Evolutionary conservation across 2,888 invertebrate genomes (phyloP), one percentile per base, ranked within the genome.

Genomic region (Eristalinus aeneus): DNA sequence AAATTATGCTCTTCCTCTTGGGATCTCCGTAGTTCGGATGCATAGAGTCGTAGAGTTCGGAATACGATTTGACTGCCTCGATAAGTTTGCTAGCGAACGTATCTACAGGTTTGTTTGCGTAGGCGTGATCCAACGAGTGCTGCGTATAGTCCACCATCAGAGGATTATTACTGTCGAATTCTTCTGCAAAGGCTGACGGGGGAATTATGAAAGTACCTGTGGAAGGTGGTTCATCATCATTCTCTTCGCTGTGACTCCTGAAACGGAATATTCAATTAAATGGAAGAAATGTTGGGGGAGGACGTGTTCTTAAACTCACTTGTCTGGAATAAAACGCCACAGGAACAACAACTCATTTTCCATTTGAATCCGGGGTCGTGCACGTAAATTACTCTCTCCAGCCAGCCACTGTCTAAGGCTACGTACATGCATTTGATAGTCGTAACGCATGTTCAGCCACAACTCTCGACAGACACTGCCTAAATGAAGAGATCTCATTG

Each of bases 281-380:
- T 32, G 32, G n/a, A 31, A n/a, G 5, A 54, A 23, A 0, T 8
- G 27, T n/a, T n/a, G n/a, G n/a, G 16, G 20, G 9, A 5, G 16
- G 9, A 58, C 54, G 22, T 65, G 32, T 39, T 0, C n/a, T n/a
- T n/a, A n/a, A 46, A 86, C 82, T 74, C 39, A 88, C 88, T 64
- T 71, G 71, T 88, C 87, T 0, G 36, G 3, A 23, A 92, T 89
- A 34, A 89, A 89, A n/a, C 89, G 79, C 82, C 90, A 91, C 0
- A 92, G 88, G 53, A 91, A 91, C 36, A 90, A n/a, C 36, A 91
- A 31, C 27, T 91, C 90, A 22, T 89, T 89, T 68, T 91, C 92
- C 31, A 89, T 88, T n/a, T 87, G 34, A 89, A 90, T 89, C 0
- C 76, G 75, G 3, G 91, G 91, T 16, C 91, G 88, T 0, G 65